A percentile compares a stretch with the other conserved stretches of the same genome.
Evolutionary conservation across 1,140 invertebrate genomes (phyloP).

Genomic region (Papilio xuthus): DNA sequence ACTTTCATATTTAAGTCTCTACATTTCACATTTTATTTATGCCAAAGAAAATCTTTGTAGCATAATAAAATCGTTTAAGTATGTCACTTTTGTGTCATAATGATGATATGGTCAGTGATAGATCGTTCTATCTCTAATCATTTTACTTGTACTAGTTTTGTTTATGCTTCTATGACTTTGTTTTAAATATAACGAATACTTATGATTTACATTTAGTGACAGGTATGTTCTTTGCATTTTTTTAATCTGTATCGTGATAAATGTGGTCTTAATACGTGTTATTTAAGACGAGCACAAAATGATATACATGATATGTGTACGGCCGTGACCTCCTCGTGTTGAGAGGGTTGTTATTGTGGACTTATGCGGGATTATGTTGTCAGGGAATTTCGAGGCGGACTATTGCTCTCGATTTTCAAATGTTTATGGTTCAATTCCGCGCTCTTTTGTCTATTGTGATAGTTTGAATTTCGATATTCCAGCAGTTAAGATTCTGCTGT

Average conservation of each 20-base stretch:
- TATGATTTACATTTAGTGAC: too few species aligned
- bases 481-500: neutral
- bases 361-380: constrained; percentile 25
- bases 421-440: neutral
- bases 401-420: constrained; percentile 14
- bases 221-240: neutral
- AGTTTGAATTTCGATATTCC: neutral
- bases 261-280: neutral
- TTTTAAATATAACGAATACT: too few species aligned
- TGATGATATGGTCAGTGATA: neutral
- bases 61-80: neutral
- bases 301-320: constrained; percentile 11
- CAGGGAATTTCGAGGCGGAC: neutral
- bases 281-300: neutral
- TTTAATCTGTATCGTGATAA: neutral
- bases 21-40: too few species aligned
- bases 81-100: neutral
- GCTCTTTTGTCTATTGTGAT: too few species aligned
- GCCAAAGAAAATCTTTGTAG: neutral
- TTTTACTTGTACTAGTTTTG: neutral
- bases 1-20: too few species aligned
- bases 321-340: constrained; percentile 20
- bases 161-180: neutral
- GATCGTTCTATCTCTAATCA: neutral
- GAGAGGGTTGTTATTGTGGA: constrained; percentile 32